Conservation (phyloP, 2,113 vertebrate species). For the Ranitomeya variabilis region DNA sequence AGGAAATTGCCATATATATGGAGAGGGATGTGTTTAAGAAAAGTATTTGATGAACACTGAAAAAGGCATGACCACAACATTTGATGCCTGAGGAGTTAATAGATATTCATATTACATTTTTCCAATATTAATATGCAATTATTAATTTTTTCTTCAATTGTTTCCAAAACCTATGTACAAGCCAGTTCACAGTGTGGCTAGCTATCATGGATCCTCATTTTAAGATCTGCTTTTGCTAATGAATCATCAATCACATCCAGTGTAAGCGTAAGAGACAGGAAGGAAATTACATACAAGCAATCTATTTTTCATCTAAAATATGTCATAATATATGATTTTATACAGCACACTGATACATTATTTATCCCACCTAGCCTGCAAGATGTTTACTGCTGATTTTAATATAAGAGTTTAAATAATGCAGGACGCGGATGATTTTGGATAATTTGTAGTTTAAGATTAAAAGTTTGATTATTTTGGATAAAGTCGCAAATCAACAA, state of each 20-base stretch:
- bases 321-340: conserved; percentile 52
- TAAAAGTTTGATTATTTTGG: neutral
- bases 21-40: neutral
- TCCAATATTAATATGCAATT: neutral
- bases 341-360: conserved; percentile 37
- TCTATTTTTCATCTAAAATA: conserved; percentile 54
- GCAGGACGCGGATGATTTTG: neutral
- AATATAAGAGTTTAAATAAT: conserved; percentile 50
- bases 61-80: neutral
- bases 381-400: conserved; percentile 51
- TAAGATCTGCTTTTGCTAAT: conserved; percentile 54
- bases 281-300: conserved; percentile 56
- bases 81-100: neutral
- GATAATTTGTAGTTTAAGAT: conserved; percentile 31
- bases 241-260: conserved; percentile 55
- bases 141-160: neutral
- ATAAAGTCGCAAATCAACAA: conserved; percentile 15
- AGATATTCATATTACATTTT: neutral
- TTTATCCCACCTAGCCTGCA: conserved; percentile 47
- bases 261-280: conserved; percentile 44
- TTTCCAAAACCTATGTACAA: neutral
- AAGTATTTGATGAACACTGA: neutral
- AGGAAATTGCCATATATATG: neutral
- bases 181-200: neutral
- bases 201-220: conserved; percentile 26